Evolutionary conservation across 2,888 invertebrate species (phyloP).

Genomic region (Gasteruption jaculator): DNA sequence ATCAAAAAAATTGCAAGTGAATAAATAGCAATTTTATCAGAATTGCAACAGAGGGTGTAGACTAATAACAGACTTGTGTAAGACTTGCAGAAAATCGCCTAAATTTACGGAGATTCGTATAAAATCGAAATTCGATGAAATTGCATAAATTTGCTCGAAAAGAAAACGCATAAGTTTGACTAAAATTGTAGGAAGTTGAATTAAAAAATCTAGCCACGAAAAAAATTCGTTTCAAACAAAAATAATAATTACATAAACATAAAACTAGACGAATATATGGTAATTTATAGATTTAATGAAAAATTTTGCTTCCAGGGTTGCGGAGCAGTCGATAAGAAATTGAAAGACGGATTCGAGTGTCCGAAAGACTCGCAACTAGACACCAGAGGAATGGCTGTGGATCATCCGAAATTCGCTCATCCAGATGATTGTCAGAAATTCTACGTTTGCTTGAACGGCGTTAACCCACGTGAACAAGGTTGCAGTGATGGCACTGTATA

Average conservation of each 20-base stretch:
- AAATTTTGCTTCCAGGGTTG: constrained; percentile 34
- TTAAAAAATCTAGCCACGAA: constrained; percentile 2
- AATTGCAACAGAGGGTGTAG: too few species aligned
- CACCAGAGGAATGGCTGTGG: constrained; percentile 65
- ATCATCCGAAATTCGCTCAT: constrained; percentile 83
- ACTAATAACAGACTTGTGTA: too few species aligned
- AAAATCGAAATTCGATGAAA: constrained; percentile 4
- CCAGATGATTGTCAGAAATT: constrained; percentile 87
- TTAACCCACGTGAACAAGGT: constrained; percentile 82
- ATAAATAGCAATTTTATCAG: too few species aligned
- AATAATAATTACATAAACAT: too few species aligned
- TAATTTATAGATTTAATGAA: background rate
- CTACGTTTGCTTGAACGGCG: constrained; percentile 84
- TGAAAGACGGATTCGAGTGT: constrained; percentile 81
- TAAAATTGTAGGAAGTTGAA: too few species aligned
- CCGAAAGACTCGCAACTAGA: constrained; percentile 67
- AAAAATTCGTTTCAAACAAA: too few species aligned
- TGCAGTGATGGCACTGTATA: constrained; percentile 87
- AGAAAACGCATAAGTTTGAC: too few species aligned
- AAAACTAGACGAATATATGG: background rate
- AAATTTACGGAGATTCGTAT: background rate
- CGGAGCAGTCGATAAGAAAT: constrained; percentile 53
- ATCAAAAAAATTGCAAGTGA: too few species aligned
- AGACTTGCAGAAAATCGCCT: too few species aligned
- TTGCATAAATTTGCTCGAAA: too few species aligned